Evolutionary conservation across 35 echinoderm and acorn worm genomes (phyloP).

Genomic region (Acanthaster planci): DNA sequence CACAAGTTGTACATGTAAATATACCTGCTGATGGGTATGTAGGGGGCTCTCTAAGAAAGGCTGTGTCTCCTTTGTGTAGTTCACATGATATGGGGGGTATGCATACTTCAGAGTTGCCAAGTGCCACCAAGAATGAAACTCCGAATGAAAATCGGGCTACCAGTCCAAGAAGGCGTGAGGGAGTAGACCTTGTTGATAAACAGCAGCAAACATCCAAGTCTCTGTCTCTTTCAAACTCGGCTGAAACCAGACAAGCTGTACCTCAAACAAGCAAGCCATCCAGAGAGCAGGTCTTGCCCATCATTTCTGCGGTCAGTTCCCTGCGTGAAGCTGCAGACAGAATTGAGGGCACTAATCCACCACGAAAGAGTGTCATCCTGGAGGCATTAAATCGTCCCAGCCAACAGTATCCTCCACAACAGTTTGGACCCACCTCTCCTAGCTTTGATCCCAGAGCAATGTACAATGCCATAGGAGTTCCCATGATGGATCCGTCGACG

Average conservation of each 20-base stretch:
- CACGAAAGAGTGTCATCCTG: conserved; percentile 9
- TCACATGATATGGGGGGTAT: too few relatives aligned
- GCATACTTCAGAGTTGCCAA: too few relatives aligned
- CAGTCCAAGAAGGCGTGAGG: too few relatives aligned
- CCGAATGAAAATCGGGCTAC: too few relatives aligned
- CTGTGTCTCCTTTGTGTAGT: too few relatives aligned
- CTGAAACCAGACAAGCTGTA: neutral
- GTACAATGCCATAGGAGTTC: conserved; percentile 12
- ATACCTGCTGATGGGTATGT: too few relatives aligned
- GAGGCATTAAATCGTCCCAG: conserved; percentile 10
- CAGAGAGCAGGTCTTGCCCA: neutral
- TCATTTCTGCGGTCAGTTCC: conserved; percentile 1
- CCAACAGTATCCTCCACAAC: neutral
- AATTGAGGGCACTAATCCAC: neutral
- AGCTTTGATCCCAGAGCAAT: neutral
- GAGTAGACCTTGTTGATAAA: too few relatives aligned
- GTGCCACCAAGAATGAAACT: too few relatives aligned
- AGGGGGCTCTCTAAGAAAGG: too few relatives aligned
- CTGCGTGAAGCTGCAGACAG: neutral
- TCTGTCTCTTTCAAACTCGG: neutral
- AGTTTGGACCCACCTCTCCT: neutral
- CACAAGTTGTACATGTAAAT: too few relatives aligned
- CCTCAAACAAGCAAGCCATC: neutral
- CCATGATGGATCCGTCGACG: neutral
- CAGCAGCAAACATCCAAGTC: neutral